Evolutionary conservation across 1,140 invertebrate species (phyloP), one percentile per base, ranked within the genome.

Genomic region (Probaryconus sp.): DNA sequence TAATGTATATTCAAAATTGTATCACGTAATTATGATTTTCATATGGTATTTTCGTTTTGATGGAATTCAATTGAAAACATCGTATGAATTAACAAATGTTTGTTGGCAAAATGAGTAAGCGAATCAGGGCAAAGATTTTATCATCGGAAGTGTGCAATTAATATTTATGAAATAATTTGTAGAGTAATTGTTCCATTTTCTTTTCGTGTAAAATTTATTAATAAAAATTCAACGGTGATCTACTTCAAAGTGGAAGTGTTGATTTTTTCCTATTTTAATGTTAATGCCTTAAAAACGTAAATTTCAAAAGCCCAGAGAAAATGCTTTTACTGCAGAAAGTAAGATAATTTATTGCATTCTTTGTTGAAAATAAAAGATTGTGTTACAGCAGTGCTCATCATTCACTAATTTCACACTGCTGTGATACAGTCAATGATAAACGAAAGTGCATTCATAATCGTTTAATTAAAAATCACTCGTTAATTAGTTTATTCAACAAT

Each of bases 391-490:
- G 26, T 42, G 45, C 43, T 50, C 26, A 63, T 26, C 24, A 7
- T 42, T 50, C 6, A 31, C 35, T 10, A 40, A 50, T 63, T 63
- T 31, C 9, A 35, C 26, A 42, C 11, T 1, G 11, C 5, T n/a
- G 1, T 48, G 6, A 18, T 40, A 50, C 37, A 20, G 50, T 21
- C 43, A 45, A 64, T 61, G 51, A 33, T n/a, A 30, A 51, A 37
- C 21, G 50, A 55, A 65, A 65, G 50, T 51, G 14, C 13, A 28
- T 17, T 9, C 42, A 33, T 17, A 17, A 11, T 47, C n/a, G 10
- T 55, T 28, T 17, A 37, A 35, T 55, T n/a, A 55, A n/a, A n/a
- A 65, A 55, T 45, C 61, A 64, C 17, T 64, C 11, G 55, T 55
- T 65, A 53, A 64, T 64, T 64, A 53, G 47, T 21, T 5, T 26